phyloP scores from a whole-genome alignment of 2,888 invertebrate genomes.

The Ectemnius cavifrons region DNA sequence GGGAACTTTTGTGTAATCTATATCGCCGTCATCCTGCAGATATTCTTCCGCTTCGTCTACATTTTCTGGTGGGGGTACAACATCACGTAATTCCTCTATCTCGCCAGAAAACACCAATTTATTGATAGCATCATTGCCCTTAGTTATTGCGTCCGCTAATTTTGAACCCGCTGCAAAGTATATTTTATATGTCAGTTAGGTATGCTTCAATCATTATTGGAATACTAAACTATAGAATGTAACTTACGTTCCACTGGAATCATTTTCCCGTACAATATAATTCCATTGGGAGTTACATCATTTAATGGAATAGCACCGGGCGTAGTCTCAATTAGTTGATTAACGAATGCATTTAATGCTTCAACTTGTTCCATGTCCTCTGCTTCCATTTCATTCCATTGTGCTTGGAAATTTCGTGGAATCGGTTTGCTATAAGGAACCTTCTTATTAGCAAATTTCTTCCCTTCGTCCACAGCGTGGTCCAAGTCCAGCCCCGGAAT shows the following conservation, averaged over 20 bases:
- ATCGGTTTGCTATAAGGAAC: slow-evolving; percentile 98
- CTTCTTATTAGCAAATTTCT: slow-evolving; percentile 84
- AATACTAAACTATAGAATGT: slow-evolving; percentile 3
- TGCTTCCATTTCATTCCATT: slow-evolving; percentile 91
- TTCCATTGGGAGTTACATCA: slow-evolving; percentile 88
- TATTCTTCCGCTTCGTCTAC: slow-evolving; percentile 79
- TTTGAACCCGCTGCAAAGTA: slow-evolving; percentile 83
- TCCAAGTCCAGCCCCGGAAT: slow-evolving; percentile 95
- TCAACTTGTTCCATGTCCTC: slow-evolving; percentile 75
- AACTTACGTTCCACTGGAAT: slow-evolving; percentile 86
- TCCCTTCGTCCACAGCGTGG: slow-evolving; percentile 84
- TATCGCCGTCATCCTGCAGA: slow-evolving; percentile 79
- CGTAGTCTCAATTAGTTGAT: slow-evolving; percentile 87
- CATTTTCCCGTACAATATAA: slow-evolving; percentile 90
- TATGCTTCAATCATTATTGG: neutral
- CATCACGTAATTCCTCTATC: slow-evolving; percentile 88
- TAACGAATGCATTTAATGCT: slow-evolving; percentile 83
- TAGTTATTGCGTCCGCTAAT: slow-evolving; percentile 86
- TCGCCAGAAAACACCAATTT: slow-evolving; percentile 89
- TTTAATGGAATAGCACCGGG: slow-evolving; percentile 89
- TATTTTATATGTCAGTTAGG: neutral
- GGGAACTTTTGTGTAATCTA: slow-evolving; percentile 74
- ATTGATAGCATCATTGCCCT: slow-evolving; percentile 88
- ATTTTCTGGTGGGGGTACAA: slow-evolving; percentile 85
- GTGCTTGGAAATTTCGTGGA: slow-evolving; percentile 97